Conservation (phyloP, 1,140 invertebrate species). For the Thaumetopoea pityocampa region DNA sequence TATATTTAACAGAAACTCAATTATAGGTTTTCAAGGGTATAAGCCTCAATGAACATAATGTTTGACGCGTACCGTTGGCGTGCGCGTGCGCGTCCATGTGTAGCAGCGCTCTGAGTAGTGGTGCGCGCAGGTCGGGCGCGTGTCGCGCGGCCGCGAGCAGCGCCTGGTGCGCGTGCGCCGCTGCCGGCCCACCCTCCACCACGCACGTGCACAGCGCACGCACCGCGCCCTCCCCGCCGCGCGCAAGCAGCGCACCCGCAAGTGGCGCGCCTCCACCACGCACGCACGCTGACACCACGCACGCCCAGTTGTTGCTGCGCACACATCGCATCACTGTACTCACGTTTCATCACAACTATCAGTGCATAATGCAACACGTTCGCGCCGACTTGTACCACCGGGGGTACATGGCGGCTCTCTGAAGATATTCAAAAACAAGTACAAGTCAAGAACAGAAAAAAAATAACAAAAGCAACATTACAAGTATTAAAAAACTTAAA, state of each 20-base stretch:
- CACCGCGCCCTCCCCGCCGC: conserved; percentile 29
- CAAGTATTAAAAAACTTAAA: too few species aligned
- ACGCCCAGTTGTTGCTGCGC: conserved; percentile 62
- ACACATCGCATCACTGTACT: too few species aligned
- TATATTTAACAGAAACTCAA: too few species aligned
- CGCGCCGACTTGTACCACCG: too few species aligned
- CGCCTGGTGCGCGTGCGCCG: conserved; percentile 33
- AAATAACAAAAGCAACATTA: too few species aligned
- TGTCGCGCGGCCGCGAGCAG: conserved; percentile 41
- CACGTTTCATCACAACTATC: too few species aligned
- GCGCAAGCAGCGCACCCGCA: conserved; percentile 6
- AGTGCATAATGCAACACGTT: too few species aligned
- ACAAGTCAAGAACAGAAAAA: too few species aligned
- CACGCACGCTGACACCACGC: conserved; percentile 46
- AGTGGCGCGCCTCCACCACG: conserved; percentile 27
- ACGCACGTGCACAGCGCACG: conserved; percentile 35
- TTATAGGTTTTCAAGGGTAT: too few species aligned
- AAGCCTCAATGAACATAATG: too few species aligned
- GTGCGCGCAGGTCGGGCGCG: conserved; percentile 30
- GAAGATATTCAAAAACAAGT: too few species aligned
- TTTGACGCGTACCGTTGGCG: conserved; percentile 45
- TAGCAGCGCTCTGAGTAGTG: conserved; percentile 38
- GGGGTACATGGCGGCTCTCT: too few species aligned
- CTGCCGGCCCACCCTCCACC: conserved; percentile 31
- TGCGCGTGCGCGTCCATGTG: conserved; percentile 49